Conservation (phyloP, 2,797 vertebrate genomes). For the Pelobates cultripes region DNA sequence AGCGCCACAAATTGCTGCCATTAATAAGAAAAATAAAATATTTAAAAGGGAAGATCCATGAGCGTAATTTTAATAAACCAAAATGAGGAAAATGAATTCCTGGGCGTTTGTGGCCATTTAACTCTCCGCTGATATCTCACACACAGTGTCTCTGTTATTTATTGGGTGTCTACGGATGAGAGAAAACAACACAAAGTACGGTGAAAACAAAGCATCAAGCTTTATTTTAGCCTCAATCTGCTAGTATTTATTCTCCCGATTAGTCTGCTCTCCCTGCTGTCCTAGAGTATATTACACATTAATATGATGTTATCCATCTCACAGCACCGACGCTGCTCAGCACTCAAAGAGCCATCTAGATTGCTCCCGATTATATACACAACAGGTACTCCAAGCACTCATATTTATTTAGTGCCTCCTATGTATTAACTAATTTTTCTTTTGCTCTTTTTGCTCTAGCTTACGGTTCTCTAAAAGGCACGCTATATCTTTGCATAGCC, state of each 20-base stretch:
- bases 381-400: constrained; percentile 48
- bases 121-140: constrained; percentile 58
- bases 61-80: constrained; percentile 82
- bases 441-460: background rate
- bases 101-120: constrained; percentile 71
- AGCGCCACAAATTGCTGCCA: constrained; percentile 79
- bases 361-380: constrained; percentile 45
- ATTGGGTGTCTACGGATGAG: constrained; percentile 46
- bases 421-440: constrained; percentile 43
- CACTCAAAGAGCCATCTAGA: constrained; percentile 9
- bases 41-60: constrained; percentile 80
- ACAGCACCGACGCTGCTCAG: constrained; percentile 22
- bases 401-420: constrained; percentile 37
- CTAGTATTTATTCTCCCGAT: constrained; percentile 53
- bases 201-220: constrained; percentile 47
- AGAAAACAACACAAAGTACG: constrained; percentile 43
- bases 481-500: background rate
- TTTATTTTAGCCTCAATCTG: constrained; percentile 46
- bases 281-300: constrained; percentile 54
- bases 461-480: background rate
- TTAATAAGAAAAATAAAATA: constrained; percentile 87
- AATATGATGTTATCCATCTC: constrained; percentile 54
- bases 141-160: constrained; percentile 65
- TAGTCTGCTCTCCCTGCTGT: constrained; percentile 55
- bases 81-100: constrained; percentile 85